Evolutionary conservation across 2,888 invertebrate species (phyloP).

Genomic region (Iselma pallidipennis): DNA sequence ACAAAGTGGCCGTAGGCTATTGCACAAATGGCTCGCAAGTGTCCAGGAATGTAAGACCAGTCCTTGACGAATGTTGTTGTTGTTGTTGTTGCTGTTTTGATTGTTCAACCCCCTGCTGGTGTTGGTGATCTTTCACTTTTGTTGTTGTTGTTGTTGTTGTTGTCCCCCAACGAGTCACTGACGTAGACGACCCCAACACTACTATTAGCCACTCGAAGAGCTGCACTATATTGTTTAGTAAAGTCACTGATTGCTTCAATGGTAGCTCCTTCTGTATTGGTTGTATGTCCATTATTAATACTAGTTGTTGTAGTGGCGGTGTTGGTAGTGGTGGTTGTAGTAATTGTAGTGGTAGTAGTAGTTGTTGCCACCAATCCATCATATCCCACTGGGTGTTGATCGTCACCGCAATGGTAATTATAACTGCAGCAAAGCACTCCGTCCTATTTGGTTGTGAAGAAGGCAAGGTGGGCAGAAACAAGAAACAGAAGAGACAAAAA

Average conservation of each 20-base stretch:
- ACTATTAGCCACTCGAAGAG: conserved; percentile 49
- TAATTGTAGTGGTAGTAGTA: conserved; percentile 29
- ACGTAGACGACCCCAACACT: conserved; percentile 40
- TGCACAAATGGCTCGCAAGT: conserved; percentile 46
- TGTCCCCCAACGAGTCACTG: conserved; percentile 46
- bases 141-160: conserved; percentile 33
- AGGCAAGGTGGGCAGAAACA: no score
- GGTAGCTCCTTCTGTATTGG: not conserved
- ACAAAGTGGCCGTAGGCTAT: conserved; percentile 35
- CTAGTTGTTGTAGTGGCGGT: conserved; percentile 20
- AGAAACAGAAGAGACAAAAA: not conserved
- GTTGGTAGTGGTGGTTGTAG: not conserved
- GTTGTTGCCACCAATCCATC: conserved; percentile 51
- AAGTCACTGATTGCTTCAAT: conserved; percentile 38
- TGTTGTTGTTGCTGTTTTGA: conserved; percentile 18
- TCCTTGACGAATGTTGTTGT: conserved; percentile 35
- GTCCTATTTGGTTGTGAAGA: conserved; percentile 43
- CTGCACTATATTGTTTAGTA: conserved; percentile 52
- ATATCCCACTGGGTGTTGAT: conserved; percentile 53
- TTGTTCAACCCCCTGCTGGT: conserved; percentile 44
- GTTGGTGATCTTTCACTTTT: conserved; percentile 10
- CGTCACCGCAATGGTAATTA: conserved; percentile 56
- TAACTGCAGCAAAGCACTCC: conserved; percentile 57
- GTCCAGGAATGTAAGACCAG: conserved; percentile 51
- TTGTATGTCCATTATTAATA: conserved; percentile 22